phyloP scores from a whole-genome alignment of 2,113 vertebrate genomes.

The Potamarius usumacintae region DNA sequence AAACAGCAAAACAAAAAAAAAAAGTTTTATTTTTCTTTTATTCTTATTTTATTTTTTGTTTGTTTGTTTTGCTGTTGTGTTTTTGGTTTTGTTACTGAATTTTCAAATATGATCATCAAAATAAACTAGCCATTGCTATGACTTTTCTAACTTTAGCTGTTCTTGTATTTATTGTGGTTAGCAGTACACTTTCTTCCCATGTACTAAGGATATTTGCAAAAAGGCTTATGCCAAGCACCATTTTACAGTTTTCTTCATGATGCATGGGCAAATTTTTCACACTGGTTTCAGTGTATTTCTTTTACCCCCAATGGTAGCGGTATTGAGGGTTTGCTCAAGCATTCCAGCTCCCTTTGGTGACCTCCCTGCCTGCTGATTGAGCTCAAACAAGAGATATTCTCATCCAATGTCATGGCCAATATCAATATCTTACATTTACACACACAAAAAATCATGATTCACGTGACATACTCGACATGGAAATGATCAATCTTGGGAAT shows the following conservation, averaged over 20 bases:
- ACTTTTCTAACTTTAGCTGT: neutral
- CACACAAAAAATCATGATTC: slow-evolving; percentile 2
- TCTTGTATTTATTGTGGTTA: neutral
- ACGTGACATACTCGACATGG: neutral
- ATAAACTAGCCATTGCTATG: neutral
- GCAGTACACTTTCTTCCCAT: neutral
- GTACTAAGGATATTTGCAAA: neutral
- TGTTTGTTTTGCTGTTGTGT: neutral
- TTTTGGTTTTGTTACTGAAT: neutral
- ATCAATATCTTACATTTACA: neutral
- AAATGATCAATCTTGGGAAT: neutral
- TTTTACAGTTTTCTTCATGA: neutral
- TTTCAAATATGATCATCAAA: neutral
- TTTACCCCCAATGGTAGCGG: slow-evolving; percentile 6
- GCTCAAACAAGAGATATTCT: slow-evolving; percentile 49
- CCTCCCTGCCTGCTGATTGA: slow-evolving; percentile 47
- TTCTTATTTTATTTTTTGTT: neutral
- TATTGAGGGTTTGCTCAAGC: slow-evolving; percentile 37
- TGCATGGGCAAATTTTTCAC: slow-evolving; percentile 10
- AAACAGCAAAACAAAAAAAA: too few species aligned
- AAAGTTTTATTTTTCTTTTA: neutral
- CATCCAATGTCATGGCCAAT: slow-evolving; percentile 23
- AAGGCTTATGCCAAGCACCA: neutral
- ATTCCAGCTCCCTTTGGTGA: slow-evolving; percentile 30
- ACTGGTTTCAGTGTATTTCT: neutral